These are phyloP conservation scores for Ammodytes marinus DNA, from an alignment of 2,113 vertebrate species.

Conservation along the genomic window DNA sequence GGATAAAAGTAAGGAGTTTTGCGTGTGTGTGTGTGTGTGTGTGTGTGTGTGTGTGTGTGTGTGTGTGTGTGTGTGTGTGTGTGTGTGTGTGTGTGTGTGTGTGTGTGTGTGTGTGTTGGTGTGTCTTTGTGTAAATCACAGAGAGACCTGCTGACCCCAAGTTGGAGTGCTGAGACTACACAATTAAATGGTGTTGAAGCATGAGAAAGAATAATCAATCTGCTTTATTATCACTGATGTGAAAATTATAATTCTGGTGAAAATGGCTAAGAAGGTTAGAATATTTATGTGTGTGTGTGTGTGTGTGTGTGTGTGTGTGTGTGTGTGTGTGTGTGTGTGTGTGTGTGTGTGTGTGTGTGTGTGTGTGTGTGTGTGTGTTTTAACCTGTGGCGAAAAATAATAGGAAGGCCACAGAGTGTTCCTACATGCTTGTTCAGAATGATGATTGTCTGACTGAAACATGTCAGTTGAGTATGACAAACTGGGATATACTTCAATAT, in stretches of 20 bases:
- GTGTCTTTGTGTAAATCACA: slow-evolving; percentile 70
- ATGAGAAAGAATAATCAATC: slow-evolving; percentile 79
- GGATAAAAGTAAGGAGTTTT: slow-evolving; percentile 21
- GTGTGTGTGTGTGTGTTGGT: slow-evolving; percentile 34
- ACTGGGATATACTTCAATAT: slow-evolving; percentile 35
- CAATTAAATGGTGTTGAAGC: slow-evolving; percentile 84
- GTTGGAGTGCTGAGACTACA: slow-evolving; percentile 65
- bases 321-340: slow-evolving; percentile 26
- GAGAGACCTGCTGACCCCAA: slow-evolving; percentile 69
- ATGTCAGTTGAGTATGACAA: slow-evolving; percentile 28
- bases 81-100: slow-evolving; percentile 38
- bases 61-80: slow-evolving; percentile 38
- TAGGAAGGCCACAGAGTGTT: background rate
- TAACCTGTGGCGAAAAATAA: background rate
- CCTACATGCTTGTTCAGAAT: slow-evolving; percentile 6
- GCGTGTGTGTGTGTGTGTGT: slow-evolving; percentile 41
- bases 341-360: slow-evolving; percentile 13
- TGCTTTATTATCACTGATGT: slow-evolving; percentile 78
- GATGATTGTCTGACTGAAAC: slow-evolving; percentile 33
- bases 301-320: background rate
- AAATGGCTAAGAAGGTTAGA: slow-evolving; percentile 52
- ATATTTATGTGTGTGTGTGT: slow-evolving; percentile 36
- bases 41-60: slow-evolving; percentile 26
- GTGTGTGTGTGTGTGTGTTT: slow-evolving; percentile 27
- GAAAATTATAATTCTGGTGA: slow-evolving; percentile 67